Evolutionary conservation across 2,888 invertebrate species (phyloP).

Genomic region (Pilophorus perplexus): DNA sequence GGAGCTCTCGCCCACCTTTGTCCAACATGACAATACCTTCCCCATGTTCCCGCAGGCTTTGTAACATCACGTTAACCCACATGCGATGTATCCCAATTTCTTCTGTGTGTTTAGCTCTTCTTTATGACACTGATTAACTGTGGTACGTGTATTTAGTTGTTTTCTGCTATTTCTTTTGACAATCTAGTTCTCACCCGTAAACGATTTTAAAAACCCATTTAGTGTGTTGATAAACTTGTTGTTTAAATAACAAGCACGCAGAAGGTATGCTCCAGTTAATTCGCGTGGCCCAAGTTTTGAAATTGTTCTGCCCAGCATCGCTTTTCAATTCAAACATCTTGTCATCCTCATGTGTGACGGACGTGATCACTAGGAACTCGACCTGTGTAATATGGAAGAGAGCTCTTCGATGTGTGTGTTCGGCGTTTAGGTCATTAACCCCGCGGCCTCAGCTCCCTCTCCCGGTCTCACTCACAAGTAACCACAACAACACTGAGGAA

Average conservation of each 20-base stretch:
- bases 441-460: slow-evolving; percentile 40
- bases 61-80: too few species aligned
- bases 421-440: slow-evolving; percentile 38
- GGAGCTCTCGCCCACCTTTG: not conserved
- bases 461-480: slow-evolving; percentile 37
- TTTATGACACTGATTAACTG: too few species aligned
- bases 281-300: too few species aligned
- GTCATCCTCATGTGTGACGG: not conserved
- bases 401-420: slow-evolving; percentile 31
- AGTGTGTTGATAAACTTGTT: too few species aligned
- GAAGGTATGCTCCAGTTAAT: too few species aligned
- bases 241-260: too few species aligned
- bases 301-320: too few species aligned
- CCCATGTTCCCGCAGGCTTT: too few species aligned
- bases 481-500: slow-evolving; percentile 37
- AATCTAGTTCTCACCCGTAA: too few species aligned
- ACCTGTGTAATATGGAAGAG: slow-evolving; percentile 35
- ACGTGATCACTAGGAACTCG: slow-evolving; percentile 16
- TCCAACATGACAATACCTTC: not conserved
- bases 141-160: not conserved
- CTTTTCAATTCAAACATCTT: not conserved
- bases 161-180: not conserved
- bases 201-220: too few species aligned
- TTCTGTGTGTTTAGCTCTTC: too few species aligned
- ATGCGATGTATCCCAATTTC: too few species aligned